phyloP scores from a whole-genome alignment of 2,888 invertebrate genomes.

The Leucoma salicis region DNA sequence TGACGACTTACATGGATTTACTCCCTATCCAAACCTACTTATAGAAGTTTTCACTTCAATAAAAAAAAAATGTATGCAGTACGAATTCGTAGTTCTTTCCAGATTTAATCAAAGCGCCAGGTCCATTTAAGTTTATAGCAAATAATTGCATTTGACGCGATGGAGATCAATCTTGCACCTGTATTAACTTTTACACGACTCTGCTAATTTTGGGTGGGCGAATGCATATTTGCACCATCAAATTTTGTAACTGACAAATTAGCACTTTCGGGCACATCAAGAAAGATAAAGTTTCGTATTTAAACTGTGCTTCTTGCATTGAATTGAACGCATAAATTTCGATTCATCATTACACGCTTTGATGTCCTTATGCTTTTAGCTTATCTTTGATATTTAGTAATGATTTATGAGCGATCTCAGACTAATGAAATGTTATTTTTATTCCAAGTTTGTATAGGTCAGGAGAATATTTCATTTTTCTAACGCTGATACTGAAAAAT shows the following conservation, averaged over 20 bases:
- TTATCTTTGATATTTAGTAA: slow-evolving; percentile 41
- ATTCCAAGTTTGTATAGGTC: slow-evolving; percentile 39
- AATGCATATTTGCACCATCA: slow-evolving; percentile 63
- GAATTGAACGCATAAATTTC: slow-evolving; percentile 30
- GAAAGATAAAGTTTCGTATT: slow-evolving; percentile 51
- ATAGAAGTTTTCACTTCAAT: too few species aligned
- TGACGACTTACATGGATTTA: too few species aligned
- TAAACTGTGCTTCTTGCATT: slow-evolving; percentile 37
- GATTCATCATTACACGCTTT: slow-evolving; percentile 39
- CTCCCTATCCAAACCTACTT: too few species aligned
- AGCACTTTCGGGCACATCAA: slow-evolving; percentile 60
- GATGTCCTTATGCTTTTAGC: slow-evolving; percentile 44
- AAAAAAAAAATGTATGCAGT: neutral
- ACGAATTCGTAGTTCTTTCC: slow-evolving; percentile 15
- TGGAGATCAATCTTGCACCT: slow-evolving; percentile 56
- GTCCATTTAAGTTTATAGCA: slow-evolving; percentile 37
- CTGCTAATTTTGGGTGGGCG: slow-evolving; percentile 56
- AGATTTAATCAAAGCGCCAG: slow-evolving; percentile 23
- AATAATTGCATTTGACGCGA: slow-evolving; percentile 60
- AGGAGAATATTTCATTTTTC: slow-evolving; percentile 22
- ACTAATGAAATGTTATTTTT: slow-evolving; percentile 42
- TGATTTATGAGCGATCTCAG: slow-evolving; percentile 41
- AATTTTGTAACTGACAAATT: slow-evolving; percentile 62
- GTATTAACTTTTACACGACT: slow-evolving; percentile 55
- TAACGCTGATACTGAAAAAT: slow-evolving; percentile 28